Conservation (phyloP, 2,888 invertebrate genomes). For the Diarsia rubi region DNA sequence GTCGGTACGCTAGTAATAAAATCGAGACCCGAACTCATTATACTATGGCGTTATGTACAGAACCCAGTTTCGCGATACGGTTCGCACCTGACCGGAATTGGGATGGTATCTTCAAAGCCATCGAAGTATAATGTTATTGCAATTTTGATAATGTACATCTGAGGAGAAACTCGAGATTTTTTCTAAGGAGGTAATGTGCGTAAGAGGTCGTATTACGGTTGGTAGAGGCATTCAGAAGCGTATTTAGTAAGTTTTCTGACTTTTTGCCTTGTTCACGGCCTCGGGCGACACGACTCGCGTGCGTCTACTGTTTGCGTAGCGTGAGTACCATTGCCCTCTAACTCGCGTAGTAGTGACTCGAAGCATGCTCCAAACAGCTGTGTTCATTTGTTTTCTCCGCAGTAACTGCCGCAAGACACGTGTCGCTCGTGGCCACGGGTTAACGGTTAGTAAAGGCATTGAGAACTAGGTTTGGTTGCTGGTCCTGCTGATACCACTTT, state of each 20-base stretch:
- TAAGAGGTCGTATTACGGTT: conserved; percentile 13
- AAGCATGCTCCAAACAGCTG: not conserved
- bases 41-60: conserved; percentile 58
- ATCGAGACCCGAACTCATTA: conserved; percentile 61
- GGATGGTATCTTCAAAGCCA: conserved; percentile 57
- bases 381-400: not conserved
- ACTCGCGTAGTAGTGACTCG: not conserved
- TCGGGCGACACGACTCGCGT: not conserved
- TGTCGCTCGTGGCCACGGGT: conserved; percentile 1
- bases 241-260: conserved; percentile 7
- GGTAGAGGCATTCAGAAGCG: conserved; percentile 6
- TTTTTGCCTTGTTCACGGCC: not conserved
- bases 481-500: conserved; percentile 8
- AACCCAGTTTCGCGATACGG: conserved; percentile 60
- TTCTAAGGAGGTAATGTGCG: conserved; percentile 39
- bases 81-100: conserved; percentile 71
- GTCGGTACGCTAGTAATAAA: conserved; percentile 59
- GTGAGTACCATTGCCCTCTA: not conserved
- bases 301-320: not conserved
- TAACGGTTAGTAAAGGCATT: not conserved
- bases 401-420: not conserved
- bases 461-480: not conserved
- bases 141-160: conserved; percentile 61
- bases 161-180: conserved; percentile 16
- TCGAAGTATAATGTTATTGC: conserved; percentile 63